These are phyloP conservation scores for Cyaniris semiargus DNA, from an alignment of 2,888 invertebrate genomes.

Conservation along the genomic window DNA sequence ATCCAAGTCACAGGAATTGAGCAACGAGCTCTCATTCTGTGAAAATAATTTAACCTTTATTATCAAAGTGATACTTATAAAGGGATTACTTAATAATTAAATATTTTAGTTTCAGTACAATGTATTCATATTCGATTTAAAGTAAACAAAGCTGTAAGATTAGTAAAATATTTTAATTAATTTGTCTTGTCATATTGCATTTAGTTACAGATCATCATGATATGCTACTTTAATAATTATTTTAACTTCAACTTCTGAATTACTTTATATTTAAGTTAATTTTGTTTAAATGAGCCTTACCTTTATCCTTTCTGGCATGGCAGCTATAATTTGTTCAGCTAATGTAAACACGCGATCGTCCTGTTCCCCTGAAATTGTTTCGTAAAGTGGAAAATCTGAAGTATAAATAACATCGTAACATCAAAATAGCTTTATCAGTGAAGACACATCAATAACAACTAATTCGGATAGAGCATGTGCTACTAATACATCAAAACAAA, in stretches of 20 bases:
- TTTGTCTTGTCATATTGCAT: too few species aligned
- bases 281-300: slow-evolving; percentile 62
- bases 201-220: too few species aligned
- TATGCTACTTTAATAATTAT: too few species aligned
- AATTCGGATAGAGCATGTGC: slow-evolving; percentile 14
- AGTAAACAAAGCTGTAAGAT: too few species aligned
- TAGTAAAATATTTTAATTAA: too few species aligned
- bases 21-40: slow-evolving; percentile 87
- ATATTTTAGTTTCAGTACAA: too few species aligned
- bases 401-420: neutral
- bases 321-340: slow-evolving; percentile 98
- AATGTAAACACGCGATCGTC: slow-evolving; percentile 94
- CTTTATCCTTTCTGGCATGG: slow-evolving; percentile 98
- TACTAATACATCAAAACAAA: slow-evolving; percentile 24
- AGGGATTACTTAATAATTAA: neutral
- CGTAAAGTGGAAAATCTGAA: slow-evolving; percentile 56
- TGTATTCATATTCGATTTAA: too few species aligned
- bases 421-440: slow-evolving; percentile 15
- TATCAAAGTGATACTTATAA: neutral
- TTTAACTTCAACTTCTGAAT: too few species aligned
- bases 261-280: neutral
- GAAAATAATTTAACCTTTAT: slow-evolving; percentile 9
- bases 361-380: slow-evolving; percentile 89
- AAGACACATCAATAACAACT: slow-evolving; percentile 12
- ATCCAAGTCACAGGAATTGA: slow-evolving; percentile 67